Evolutionary conservation across 2,797 vertebrate genomes (phyloP).

Genomic region (Florisuga fusca): DNA sequence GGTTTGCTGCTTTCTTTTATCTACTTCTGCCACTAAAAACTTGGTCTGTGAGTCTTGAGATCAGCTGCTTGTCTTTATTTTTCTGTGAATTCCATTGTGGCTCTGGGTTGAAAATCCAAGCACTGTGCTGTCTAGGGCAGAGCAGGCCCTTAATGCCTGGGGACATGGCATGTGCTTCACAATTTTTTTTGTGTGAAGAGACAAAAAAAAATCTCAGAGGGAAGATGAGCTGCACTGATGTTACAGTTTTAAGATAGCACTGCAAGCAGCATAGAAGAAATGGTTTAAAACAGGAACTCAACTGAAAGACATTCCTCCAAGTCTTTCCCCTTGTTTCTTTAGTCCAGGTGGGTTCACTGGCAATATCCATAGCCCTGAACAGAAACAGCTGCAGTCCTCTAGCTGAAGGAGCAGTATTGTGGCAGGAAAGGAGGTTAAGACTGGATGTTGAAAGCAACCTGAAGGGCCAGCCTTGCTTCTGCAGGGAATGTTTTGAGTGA

Average conservation of each 20-base stretch:
- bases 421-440: neutral
- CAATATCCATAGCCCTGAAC: neutral
- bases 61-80: neutral
- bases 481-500: neutral
- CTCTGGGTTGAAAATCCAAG: neutral
- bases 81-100: neutral
- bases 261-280: neutral
- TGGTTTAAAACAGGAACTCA: neutral
- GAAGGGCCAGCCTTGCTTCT: neutral
- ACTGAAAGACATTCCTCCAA: neutral
- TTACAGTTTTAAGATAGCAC: neutral
- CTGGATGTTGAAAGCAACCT: neutral
- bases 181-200: neutral
- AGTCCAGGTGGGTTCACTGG: neutral
- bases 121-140: neutral
- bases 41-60: neutral
- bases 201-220: neutral
- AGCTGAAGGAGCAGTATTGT: neutral
- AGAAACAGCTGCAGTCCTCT: neutral
- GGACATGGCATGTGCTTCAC: neutral
- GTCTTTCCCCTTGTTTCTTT: neutral
- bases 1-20: neutral
- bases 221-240: neutral
- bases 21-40: neutral
- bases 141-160: neutral